phyloP scores from a whole-genome alignment of 37 sponge, comb jelly and placozoan genomes.

The Beroe ovata region DNA sequence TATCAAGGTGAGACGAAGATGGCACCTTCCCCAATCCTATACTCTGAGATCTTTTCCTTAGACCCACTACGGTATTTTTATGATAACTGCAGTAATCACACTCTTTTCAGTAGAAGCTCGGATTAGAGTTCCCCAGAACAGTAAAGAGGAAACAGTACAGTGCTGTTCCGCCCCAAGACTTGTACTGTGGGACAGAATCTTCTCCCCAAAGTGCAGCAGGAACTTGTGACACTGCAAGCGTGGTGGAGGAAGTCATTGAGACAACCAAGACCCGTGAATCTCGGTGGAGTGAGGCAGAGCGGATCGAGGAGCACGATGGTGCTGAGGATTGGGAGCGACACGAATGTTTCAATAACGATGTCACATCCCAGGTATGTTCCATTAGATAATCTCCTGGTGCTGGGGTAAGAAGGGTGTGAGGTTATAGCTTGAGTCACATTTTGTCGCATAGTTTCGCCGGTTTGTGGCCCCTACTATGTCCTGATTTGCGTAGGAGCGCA shows the following conservation, averaged over 20 bases:
- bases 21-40: too few relatives aligned
- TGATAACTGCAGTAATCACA: too few relatives aligned
- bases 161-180: conserved; percentile 77
- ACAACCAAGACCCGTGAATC: neutral
- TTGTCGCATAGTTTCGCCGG: too few relatives aligned
- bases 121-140: conserved; percentile 79
- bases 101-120: conserved; percentile 72
- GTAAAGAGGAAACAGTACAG: conserved; percentile 73
- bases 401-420: too few relatives aligned
- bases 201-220: neutral
- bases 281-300: conserved; percentile 31
- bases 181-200: neutral
- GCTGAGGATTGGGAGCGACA: conserved; percentile 92
- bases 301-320: conserved; percentile 84
- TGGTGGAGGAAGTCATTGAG: too few relatives aligned
- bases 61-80: too few relatives aligned
- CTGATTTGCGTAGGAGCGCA: conserved; percentile 73
- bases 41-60: too few relatives aligned
- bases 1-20: conserved; percentile 69
- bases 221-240: too few relatives aligned
- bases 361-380: conserved; percentile 79
- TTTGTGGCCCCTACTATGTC: too few relatives aligned
- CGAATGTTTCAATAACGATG: conserved; percentile 84
- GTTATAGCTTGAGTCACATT: too few relatives aligned
- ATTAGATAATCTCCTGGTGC: too few relatives aligned